Evolutionary conservation across 2,888 invertebrate genomes (phyloP).

Genomic region (Oligia strigilis): DNA sequence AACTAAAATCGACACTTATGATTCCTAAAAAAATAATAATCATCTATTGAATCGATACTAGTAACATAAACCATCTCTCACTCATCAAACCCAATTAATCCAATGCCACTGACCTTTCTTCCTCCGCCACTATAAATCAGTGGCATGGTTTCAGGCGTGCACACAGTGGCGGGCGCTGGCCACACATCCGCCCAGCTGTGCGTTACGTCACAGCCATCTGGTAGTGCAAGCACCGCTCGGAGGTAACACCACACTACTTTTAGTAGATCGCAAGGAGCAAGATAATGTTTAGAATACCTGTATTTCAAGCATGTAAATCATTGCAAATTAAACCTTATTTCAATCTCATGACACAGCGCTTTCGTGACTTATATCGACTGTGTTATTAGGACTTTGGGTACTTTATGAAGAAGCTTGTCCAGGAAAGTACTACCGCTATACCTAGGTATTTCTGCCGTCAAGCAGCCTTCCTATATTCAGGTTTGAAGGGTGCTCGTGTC

Average conservation of each 20-base stretch:
- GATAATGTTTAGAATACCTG: constrained; percentile 18
- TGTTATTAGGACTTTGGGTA: background rate
- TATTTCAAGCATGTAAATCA: background rate
- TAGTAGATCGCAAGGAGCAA: constrained; percentile 16
- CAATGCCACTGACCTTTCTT: constrained; percentile 54
- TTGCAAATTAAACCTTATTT: background rate
- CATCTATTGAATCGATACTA: background rate
- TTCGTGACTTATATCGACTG: background rate
- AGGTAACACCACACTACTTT: constrained; percentile 25
- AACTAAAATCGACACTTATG: background rate
- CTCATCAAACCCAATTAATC: constrained; percentile 16
- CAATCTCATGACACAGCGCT: background rate
- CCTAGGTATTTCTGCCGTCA: background rate
- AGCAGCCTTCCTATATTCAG: background rate
- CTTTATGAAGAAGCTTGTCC: background rate
- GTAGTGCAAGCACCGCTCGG: background rate
- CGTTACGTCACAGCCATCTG: constrained; percentile 53
- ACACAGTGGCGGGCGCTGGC: constrained; percentile 35
- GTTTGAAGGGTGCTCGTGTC: background rate
- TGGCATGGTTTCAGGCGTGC: constrained; percentile 14
- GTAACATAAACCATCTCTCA: background rate
- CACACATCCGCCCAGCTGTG: constrained; percentile 55
- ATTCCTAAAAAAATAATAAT: background rate
- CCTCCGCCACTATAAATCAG: constrained; percentile 6
- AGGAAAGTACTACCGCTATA: background rate